A percentile compares a stretch with the other conserved stretches of the same genome.
phyloP scores from a whole-genome alignment of 2,888 invertebrate genomes.

The Baccha elongata region DNA sequence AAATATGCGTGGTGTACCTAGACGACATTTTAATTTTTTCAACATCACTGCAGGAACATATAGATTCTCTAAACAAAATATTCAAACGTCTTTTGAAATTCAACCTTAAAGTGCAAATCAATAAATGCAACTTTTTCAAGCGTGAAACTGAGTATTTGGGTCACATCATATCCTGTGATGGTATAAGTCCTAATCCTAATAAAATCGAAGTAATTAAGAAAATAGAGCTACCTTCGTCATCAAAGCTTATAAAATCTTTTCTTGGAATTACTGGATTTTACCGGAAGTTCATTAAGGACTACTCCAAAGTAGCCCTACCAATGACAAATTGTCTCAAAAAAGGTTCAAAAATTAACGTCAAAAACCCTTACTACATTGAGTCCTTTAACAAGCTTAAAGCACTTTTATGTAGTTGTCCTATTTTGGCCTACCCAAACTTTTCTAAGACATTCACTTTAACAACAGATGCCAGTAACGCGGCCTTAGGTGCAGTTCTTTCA shows the following conservation, averaged over 20 bases:
- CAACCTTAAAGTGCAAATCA: slow-evolving; percentile 8
- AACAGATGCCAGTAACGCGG: slow-evolving; percentile 39
- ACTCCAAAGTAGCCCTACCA: no score
- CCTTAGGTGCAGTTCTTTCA: no score
- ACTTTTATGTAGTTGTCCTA: slow-evolving; percentile 43
- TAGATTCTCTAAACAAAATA: no score
- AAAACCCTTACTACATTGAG: slow-evolving; percentile 41
- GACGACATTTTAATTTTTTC: no score
- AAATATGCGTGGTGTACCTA: no score
- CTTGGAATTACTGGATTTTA: slow-evolving; percentile 51
- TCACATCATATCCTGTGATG: slow-evolving; percentile 44
- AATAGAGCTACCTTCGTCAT: slow-evolving; percentile 13
- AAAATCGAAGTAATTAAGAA: slow-evolving; percentile 47
- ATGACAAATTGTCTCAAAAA: slow-evolving; percentile 57
- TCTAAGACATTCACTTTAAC: slow-evolving; percentile 40
- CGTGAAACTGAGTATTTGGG: slow-evolving; percentile 34
- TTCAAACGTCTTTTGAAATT: background rate
- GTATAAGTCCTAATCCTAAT: slow-evolving; percentile 55
- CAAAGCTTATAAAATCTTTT: slow-evolving; percentile 36
- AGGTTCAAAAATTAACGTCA: slow-evolving; percentile 37
- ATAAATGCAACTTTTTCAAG: slow-evolving; percentile 26
- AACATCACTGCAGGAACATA: no score
- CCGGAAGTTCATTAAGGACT: slow-evolving; percentile 58
- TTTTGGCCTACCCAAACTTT: slow-evolving; percentile 51
- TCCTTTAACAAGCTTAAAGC: slow-evolving; percentile 63